Base-by-base conservation (phyloP, 2,888 invertebrate species). In the Ptychoptera albimana region DNA sequence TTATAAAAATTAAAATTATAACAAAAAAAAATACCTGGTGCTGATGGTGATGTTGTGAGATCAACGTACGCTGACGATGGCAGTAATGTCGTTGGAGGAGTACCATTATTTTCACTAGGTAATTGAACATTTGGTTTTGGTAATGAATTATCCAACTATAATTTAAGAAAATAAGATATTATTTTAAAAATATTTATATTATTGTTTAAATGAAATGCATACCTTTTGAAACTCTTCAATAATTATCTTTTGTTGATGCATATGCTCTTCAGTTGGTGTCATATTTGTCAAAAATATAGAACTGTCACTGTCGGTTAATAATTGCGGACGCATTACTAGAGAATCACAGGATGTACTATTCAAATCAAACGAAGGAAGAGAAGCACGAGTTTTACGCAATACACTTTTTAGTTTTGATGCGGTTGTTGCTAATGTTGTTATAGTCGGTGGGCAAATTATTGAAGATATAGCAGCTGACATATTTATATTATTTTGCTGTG, bases 321-420 rank as follows among this genome's bases (percentile, higher is more conserved):
- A 66, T 50, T 70, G 71, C 13, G 70, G 68, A 38, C 73, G 66
- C 35, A 68, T 63, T 51, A 60, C 53, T 42, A 55, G 52, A 43
- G 50, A 55, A 41, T 54, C 51, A 14, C 57, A 54, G 23, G 55
- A 51, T 42, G 56, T 52, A 34, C 56, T 46, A 51, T 58, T 61
- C 16, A 59, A 49, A 46, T 61, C 63, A 43, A 59, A 59, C 13
- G 57, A 57, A 43, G 57, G 56, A 37, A 60, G 58, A 13, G 59
- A 54, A 44, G 59, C 59, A 3, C 63, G 63, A 55, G 57, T 63
- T 47, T 65, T 63, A 34, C 63, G 60, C n/a, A 60, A 51, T n/a
- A 59, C 52, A 46, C 57, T 57, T 39, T 62, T 62, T 11, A 58
- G 51, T 44, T 54, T 54, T 9, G 37, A 32, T 12, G 45, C 30